phyloP scores from a whole-genome alignment of 2,888 invertebrate genomes.

The Ornithoptera alexandrae region DNA sequence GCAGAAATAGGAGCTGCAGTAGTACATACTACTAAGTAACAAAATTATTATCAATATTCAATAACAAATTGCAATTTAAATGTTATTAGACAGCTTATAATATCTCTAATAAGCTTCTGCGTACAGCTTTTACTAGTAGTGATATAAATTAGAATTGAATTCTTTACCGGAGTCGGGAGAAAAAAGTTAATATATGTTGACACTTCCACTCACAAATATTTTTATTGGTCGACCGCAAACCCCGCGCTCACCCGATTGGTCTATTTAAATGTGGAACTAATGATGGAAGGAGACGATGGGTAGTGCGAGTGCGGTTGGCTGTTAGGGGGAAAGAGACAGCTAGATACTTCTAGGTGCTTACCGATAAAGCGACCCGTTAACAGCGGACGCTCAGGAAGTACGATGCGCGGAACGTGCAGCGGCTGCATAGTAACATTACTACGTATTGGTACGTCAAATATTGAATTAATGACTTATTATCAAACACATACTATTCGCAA shows the following conservation, averaged over 20 bases:
- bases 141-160: constrained; percentile 48
- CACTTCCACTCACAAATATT: constrained; percentile 70
- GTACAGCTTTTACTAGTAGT: constrained; percentile 37
- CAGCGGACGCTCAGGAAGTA: constrained; percentile 65
- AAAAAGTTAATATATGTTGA: constrained; percentile 68
- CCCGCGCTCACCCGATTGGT: constrained; percentile 61
- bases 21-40: no score
- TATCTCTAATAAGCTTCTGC: not conserved
- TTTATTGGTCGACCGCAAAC: constrained; percentile 73
- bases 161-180: constrained; percentile 4
- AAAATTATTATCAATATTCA: no score
- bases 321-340: constrained; percentile 59
- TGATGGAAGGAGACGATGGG: constrained; percentile 59
- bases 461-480: not conserved
- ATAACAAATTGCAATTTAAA: no score
- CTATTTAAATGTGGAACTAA: constrained; percentile 64
- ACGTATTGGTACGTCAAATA: constrained; percentile 47
- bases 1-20: no score
- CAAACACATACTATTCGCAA: no score
- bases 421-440: constrained; percentile 39
- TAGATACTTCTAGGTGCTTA: constrained; percentile 77
- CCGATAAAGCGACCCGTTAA: constrained; percentile 64
- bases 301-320: constrained; percentile 39
- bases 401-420: constrained; percentile 50
- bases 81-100: not conserved